phyloP scores from a whole-genome alignment of 2,888 invertebrate genomes.

The Petrophora chlorosata region DNA sequence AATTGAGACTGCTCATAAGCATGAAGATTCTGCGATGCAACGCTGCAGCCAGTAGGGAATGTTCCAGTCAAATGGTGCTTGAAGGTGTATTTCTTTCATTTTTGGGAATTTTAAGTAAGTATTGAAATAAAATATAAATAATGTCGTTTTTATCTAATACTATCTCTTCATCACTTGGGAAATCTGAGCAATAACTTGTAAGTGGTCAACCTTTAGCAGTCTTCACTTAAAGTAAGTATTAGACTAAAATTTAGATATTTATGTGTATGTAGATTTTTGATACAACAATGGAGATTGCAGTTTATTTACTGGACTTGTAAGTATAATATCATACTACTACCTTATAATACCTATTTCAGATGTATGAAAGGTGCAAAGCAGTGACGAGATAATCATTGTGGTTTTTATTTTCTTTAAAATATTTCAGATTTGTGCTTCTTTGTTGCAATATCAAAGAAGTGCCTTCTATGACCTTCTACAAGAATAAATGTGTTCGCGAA shows the following conservation, averaged over 20 bases:
- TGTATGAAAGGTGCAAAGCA: neutral
- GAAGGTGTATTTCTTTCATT: neutral
- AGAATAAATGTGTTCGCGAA: constrained; percentile 33
- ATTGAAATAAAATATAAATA: neutral
- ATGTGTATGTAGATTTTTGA: no score
- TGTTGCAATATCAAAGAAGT: constrained; percentile 31
- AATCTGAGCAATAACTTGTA: no score
- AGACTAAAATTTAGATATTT: no score
- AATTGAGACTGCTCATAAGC: neutral
- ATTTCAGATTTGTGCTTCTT: constrained; percentile 30
- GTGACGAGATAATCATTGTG: constrained; percentile 7
- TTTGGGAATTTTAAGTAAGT: neutral
- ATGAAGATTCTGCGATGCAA: neutral
- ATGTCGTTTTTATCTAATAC: neutral
- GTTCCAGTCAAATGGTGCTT: neutral
- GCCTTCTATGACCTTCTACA: constrained; percentile 26
- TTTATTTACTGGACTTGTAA: constrained; percentile 5
- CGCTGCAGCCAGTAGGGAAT: neutral
- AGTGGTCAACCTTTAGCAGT: neutral
- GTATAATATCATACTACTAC: constrained; percentile 4
- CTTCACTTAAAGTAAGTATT: no score
- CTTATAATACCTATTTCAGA: constrained; percentile 13
- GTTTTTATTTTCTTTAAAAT: constrained; percentile 1
- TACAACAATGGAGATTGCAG: neutral
- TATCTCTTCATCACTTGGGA: no score